Conservation (phyloP, 2,797 vertebrate species). For the Dromococcyx pavoninus region DNA sequence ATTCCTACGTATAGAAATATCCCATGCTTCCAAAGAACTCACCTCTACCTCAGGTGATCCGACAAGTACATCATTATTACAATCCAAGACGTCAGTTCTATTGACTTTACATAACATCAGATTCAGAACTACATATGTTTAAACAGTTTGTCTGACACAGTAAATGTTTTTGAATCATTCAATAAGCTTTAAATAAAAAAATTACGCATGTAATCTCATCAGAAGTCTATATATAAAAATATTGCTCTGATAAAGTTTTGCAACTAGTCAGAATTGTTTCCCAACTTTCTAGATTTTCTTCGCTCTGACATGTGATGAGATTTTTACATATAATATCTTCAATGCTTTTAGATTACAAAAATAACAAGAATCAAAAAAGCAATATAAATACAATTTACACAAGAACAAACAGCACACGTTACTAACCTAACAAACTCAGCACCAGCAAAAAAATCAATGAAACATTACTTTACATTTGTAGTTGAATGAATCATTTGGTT, state of each 20-base stretch:
- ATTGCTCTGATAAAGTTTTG: background rate
- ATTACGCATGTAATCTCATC: background rate
- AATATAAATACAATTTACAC: background rate
- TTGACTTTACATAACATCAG: background rate
- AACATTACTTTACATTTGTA: background rate
- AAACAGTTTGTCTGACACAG: background rate
- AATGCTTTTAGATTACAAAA: background rate
- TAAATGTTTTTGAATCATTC: background rate
- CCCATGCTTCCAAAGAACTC: background rate
- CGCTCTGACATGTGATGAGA: background rate
- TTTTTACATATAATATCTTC: background rate
- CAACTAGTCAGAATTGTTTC: background rate
- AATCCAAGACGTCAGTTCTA: background rate
- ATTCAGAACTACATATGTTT: background rate
- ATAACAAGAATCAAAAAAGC: background rate
- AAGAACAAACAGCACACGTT: background rate
- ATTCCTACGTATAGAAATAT: background rate
- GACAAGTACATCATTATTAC: background rate
- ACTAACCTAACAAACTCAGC: background rate
- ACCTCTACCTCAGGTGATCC: background rate
- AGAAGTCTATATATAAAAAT: background rate
- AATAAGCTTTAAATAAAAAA: background rate
- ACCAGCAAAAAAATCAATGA: background rate
- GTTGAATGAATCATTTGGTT: slow-evolving; percentile 1
- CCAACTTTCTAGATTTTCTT: background rate